Base-by-base conservation (phyloP, 2,888 invertebrate genomes). In the Antitype chi region DNA sequence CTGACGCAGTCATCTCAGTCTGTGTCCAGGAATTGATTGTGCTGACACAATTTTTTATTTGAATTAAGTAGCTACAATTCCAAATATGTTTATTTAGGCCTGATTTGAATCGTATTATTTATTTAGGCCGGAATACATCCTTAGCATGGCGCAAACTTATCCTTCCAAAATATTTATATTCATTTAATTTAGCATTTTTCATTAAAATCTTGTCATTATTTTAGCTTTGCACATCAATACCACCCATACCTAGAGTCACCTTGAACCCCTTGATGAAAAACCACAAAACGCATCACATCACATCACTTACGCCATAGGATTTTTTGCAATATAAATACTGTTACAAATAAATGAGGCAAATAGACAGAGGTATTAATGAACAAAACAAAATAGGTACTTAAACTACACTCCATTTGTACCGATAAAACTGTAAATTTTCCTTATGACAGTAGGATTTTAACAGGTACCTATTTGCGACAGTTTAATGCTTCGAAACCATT, bases 221-320 rank as follows among this genome's bases (percentile, higher is more conserved):
- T 66, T 9, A 28, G 49, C 15, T 15, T 52, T 15, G 23, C 23
- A 23, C 15, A 23, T 0, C 0, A 49, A 53, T 28, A n/a, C 52
- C 17, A 47, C 43, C 9, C 11, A 47, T 11, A 47, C 43, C 43
- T 47, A 47, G 11, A 47, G 5, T 38, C 38, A 43, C 8, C 43
- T 47, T 11, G 3, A 2, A 47, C 43, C 43, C 43, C 11, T 55
- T 57, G 6, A 55, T 32, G 68, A n/a, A 57, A 68, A 38, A 57
- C 55, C 20, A 57, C 13, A 57, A 38, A 55, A 38, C 20, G 38
- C 1, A 17, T 68, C 68, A n/a, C 32, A 11, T 68, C 68, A n/a
- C 32, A 32, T 55, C 11, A 68, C n/a, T 38, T 68, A 32, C 32
- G 55, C 57, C n/a, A 20, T 68, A n/a, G 68, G 68, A 38, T 52